These are phyloP conservation scores for Dreissena rostriformis DNA, from an alignment of 1,140 invertebrate genomes.

Conservation along the genomic window DNA sequence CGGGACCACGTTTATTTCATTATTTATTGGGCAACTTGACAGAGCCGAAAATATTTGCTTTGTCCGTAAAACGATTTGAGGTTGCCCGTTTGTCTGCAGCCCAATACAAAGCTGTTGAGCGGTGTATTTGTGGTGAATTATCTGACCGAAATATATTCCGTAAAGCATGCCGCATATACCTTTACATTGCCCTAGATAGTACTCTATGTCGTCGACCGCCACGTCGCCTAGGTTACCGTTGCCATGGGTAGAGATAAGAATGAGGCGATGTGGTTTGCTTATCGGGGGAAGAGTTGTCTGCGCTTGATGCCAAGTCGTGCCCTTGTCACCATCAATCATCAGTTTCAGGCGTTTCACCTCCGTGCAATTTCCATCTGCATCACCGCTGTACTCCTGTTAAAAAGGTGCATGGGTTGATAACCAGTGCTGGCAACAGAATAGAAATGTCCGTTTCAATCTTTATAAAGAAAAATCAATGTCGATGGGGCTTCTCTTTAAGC, in stretches of 20 bases:
- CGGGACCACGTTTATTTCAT: not conserved
- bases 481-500: too few relatives aligned
- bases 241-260: slow-evolving; percentile 56
- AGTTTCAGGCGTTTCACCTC: not conserved
- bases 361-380: not conserved
- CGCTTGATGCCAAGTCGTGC: slow-evolving; percentile 44
- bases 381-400: not conserved
- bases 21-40: too few relatives aligned
- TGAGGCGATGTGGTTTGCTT: slow-evolving; percentile 50
- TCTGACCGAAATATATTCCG: not conserved
- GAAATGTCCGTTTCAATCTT: too few relatives aligned
- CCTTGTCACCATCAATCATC: slow-evolving; percentile 21
- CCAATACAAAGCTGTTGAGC: not conserved
- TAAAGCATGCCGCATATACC: slow-evolving; percentile 20
- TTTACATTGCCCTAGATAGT: slow-evolving; percentile 54
- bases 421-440: too few relatives aligned
- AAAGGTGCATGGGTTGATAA: too few relatives aligned
- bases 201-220: slow-evolving; percentile 85
- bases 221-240: slow-evolving; percentile 84
- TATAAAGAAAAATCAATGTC: too few relatives aligned
- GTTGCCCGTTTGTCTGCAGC: not conserved
- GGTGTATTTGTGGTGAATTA: slow-evolving; percentile 7
- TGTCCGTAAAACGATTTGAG: not conserved
- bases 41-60: not conserved
- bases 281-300: slow-evolving; percentile 63